phyloP scores from a whole-genome alignment of 1,140 invertebrate species.

The Conopomorpha cramerella region DNA sequence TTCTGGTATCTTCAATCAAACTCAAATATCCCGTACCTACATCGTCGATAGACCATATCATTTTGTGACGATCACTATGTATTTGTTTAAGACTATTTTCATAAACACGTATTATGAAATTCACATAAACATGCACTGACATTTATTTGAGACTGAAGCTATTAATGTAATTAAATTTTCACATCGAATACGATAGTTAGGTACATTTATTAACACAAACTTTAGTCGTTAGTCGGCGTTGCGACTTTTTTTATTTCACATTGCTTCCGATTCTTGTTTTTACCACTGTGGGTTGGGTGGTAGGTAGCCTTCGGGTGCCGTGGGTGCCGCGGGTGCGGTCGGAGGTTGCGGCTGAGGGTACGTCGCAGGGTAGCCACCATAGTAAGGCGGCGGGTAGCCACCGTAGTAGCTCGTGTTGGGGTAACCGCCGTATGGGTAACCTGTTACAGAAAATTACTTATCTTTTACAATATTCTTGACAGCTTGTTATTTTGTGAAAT shows the following conservation, averaged over 20 bases:
- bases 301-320: conserved; percentile 54
- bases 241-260: not conserved
- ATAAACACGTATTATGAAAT: not conserved
- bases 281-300: conserved; percentile 56
- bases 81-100: not conserved
- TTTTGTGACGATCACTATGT: not conserved
- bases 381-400: conserved; percentile 50
- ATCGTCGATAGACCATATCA: too few species aligned
- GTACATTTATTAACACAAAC: not conserved
- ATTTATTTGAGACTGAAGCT: not conserved
- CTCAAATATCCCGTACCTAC: too few species aligned
- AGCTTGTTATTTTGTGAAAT: too few species aligned
- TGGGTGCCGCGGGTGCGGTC: conserved; percentile 20
- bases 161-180: not conserved
- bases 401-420: conserved; percentile 46
- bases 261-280: conserved; percentile 2
- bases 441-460: conserved; percentile 19
- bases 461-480: too few species aligned
- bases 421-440: conserved; percentile 44
- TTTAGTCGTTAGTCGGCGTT: not conserved
- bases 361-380: conserved; percentile 46
- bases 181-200: not conserved
- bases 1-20: too few species aligned
- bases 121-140: not conserved
- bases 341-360: conserved; percentile 39